phyloP scores from a whole-genome alignment of 2,888 invertebrate species.

The Hypomecis atomaria region DNA sequence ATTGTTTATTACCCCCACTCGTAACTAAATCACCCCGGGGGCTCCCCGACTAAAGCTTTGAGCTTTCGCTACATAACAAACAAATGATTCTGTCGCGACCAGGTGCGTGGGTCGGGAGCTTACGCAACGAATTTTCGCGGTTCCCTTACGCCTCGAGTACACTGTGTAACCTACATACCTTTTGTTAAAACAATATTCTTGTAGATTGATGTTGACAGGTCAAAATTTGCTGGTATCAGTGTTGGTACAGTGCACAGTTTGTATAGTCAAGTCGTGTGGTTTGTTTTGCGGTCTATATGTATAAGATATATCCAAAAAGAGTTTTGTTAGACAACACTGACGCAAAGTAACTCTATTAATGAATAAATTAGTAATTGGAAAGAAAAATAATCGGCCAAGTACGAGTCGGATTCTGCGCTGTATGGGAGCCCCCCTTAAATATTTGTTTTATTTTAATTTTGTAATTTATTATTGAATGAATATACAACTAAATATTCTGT shows the following conservation, averaged over 20 bases:
- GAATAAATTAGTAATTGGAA: too few species aligned
- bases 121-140: conserved; percentile 64
- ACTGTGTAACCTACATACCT: conserved; percentile 11
- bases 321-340: too few species aligned
- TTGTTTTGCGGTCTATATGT: too few species aligned
- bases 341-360: too few species aligned
- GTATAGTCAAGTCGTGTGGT: too few species aligned
- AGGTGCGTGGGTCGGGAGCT: conserved; percentile 65
- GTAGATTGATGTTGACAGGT: conserved; percentile 10
- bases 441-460: too few species aligned
- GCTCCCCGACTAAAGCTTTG: conserved; percentile 37
- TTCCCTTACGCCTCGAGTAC: conserved; percentile 9
- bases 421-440: too few species aligned
- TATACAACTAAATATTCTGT: too few species aligned
- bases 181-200: conserved; percentile 9
- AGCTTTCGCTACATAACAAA: conserved; percentile 58
- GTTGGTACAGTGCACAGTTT: neutral
- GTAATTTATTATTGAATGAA: too few species aligned
- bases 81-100: conserved; percentile 78
- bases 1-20: neutral
- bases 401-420: too few species aligned
- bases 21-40: conserved; percentile 45
- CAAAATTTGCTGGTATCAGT: conserved; percentile 1
- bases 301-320: too few species aligned
- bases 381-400: too few species aligned